These are phyloP conservation scores for Macroramphosus scolopax DNA, from an alignment of 2,797 vertebrate genomes.

Conservation along the genomic window DNA sequence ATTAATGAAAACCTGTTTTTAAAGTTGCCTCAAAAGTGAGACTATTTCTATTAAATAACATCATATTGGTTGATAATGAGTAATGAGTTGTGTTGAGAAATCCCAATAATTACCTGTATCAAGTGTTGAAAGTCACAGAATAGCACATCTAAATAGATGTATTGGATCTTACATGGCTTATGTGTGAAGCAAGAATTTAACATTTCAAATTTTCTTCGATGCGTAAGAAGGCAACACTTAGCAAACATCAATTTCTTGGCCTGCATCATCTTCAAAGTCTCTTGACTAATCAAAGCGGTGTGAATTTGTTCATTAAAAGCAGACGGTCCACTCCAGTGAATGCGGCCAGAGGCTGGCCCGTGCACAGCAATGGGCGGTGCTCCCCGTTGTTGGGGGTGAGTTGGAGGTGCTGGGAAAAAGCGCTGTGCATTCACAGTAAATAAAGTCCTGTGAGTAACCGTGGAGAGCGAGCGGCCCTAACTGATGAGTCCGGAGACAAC, in stretches of 20 bases:
- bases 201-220: not conserved
- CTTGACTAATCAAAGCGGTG: constrained; percentile 38
- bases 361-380: constrained; percentile 54
- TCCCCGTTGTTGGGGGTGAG: constrained; percentile 66
- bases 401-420: constrained; percentile 70
- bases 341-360: constrained; percentile 44
- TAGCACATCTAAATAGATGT: too few species aligned
- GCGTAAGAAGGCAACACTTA: constrained; percentile 1
- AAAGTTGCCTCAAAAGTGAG: too few species aligned
- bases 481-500: constrained; percentile 67
- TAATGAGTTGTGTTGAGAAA: too few species aligned
- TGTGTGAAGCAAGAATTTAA: too few species aligned
- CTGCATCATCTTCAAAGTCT: too few species aligned
- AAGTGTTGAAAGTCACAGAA: too few species aligned
- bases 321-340: constrained; percentile 54
- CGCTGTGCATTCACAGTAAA: constrained; percentile 61
- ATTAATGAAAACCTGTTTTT: too few species aligned
- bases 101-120: too few species aligned
- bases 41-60: constrained; percentile 19
- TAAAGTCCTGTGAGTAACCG: constrained; percentile 61
- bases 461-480: constrained; percentile 60
- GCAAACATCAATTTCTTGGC: constrained; percentile 30
- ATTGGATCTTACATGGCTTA: too few species aligned
- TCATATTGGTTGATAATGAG: too few species aligned
- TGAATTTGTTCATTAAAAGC: constrained; percentile 40